Evolutionary conservation across 2,797 vertebrate genomes (phyloP).

Genomic region (Euthynnus affinis): DNA sequence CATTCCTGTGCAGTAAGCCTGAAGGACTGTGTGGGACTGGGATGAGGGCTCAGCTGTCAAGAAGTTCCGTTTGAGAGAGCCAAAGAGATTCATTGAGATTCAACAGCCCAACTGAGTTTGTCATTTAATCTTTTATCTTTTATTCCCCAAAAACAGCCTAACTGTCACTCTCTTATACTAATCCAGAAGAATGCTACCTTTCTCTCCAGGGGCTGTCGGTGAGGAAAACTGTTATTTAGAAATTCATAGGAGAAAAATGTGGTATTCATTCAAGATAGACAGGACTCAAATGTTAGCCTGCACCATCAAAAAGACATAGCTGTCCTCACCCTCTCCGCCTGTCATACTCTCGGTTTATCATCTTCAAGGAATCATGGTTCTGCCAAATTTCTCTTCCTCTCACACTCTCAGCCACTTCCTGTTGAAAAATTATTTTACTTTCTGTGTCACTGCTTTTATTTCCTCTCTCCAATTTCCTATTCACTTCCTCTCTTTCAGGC

Average conservation of each 20-base stretch:
- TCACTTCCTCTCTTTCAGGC: constrained; percentile 60
- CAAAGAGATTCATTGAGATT: constrained; percentile 75
- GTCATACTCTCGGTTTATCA: constrained; percentile 69
- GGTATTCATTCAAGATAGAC: constrained; percentile 63
- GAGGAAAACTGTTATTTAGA: constrained; percentile 50
- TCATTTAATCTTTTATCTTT: constrained; percentile 60
- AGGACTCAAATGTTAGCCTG: constrained; percentile 53
- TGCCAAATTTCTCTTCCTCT: constrained; percentile 66
- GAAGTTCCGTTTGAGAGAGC: constrained; percentile 61
- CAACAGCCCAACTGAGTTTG: constrained; percentile 69
- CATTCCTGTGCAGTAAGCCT: constrained; percentile 72
- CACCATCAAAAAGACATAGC: constrained; percentile 69
- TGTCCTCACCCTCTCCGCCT: constrained; percentile 63
- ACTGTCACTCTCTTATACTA: constrained; percentile 59
- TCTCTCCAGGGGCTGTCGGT: constrained; percentile 46
- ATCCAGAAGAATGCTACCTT: constrained; percentile 49
- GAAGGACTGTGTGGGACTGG: constrained; percentile 65
- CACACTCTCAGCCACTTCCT: constrained; percentile 55
- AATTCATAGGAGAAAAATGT: constrained; percentile 63
- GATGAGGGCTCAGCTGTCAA: constrained; percentile 69
- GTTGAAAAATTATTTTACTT: constrained; percentile 49
- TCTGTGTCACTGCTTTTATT: constrained; percentile 60
- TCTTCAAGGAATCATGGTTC: constrained; percentile 71
- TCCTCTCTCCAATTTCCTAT: constrained; percentile 66
- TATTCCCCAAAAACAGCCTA: constrained; percentile 29